phyloP scores from a whole-genome alignment of 2,113 vertebrate genomes.

The Melanotaenia duboulayi region DNA sequence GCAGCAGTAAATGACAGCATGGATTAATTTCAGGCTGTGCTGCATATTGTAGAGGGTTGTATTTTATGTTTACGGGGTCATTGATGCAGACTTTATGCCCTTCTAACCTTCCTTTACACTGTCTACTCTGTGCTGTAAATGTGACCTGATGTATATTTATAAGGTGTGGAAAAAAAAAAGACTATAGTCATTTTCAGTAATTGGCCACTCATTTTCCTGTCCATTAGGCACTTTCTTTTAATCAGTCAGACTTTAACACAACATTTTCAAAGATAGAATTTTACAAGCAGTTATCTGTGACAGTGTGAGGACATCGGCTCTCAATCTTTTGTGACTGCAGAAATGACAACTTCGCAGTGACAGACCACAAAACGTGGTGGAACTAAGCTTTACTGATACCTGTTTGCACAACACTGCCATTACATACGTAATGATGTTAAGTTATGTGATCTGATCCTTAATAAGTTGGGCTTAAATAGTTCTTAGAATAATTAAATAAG shows the following conservation, averaged over 20 bases:
- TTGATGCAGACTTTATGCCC: slow-evolving; percentile 47
- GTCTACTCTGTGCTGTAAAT: slow-evolving; percentile 23
- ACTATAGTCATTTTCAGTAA: slow-evolving; percentile 49
- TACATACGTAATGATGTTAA: background rate
- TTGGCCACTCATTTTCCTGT: slow-evolving; percentile 58
- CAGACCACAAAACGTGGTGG: slow-evolving; percentile 8
- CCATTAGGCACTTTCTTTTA: slow-evolving; percentile 49
- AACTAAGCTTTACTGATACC: slow-evolving; percentile 20
- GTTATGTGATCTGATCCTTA: background rate
- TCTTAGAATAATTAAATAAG: too few relatives aligned
- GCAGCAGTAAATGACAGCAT: slow-evolving; percentile 2
- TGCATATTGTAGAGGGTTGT: slow-evolving; percentile 38
- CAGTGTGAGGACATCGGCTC: background rate
- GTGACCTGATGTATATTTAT: slow-evolving; percentile 52
- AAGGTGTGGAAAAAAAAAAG: slow-evolving; percentile 44
- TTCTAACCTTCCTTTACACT: slow-evolving; percentile 9
- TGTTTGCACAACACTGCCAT: slow-evolving; percentile 32
- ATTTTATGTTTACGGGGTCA: slow-evolving; percentile 40
- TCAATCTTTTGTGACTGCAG: slow-evolving; percentile 2
- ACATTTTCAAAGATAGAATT: slow-evolving; percentile 42
- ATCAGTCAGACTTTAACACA: slow-evolving; percentile 35
- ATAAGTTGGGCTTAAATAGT: too few relatives aligned
- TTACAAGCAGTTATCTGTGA: slow-evolving; percentile 40
- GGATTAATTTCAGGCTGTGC: slow-evolving; percentile 2
- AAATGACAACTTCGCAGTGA: slow-evolving; percentile 13